These are phyloP conservation scores for Palythoa grandiflora DNA, from an alignment of 92 coral and sea anemone genomes.

Conservation along the genomic window DNA sequence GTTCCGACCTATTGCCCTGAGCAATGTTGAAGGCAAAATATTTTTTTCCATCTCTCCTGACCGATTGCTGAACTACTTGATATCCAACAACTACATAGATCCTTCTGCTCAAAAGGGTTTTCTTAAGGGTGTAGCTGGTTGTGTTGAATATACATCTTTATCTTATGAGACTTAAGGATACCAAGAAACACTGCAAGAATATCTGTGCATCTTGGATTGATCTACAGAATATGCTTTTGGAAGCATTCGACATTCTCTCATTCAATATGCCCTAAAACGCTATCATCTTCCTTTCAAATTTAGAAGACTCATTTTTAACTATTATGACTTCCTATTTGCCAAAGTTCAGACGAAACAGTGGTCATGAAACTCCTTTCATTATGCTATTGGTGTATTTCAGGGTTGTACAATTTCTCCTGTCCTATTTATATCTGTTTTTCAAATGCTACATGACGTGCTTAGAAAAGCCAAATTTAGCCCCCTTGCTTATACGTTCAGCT, in stretches of 20 bases:
- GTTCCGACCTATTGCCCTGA: slow-evolving; percentile 7
- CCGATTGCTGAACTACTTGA: background rate
- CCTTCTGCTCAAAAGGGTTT: slow-evolving; percentile 20
- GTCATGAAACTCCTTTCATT: slow-evolving; percentile 3
- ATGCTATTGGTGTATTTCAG: slow-evolving; percentile 15
- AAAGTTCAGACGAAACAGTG: slow-evolving; percentile 26
- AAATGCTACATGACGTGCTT: slow-evolving; percentile 16
- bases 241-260: slow-evolving; percentile 14
- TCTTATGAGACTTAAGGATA: slow-evolving; percentile 1
- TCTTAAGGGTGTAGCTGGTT: slow-evolving; percentile 7
- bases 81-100: background rate
- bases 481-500: background rate
- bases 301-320: slow-evolving; percentile 11
- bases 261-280: slow-evolving; percentile 23
- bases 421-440: slow-evolving; percentile 12
- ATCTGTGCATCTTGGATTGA: slow-evolving; percentile 20
- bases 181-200: slow-evolving; percentile 3
- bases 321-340: slow-evolving; percentile 7
- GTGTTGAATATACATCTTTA: background rate
- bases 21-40: slow-evolving; percentile 15
- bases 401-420: background rate
- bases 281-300: background rate
- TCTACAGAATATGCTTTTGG: background rate
- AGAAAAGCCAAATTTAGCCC: background rate
- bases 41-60: background rate